Evolutionary conservation across 1,140 invertebrate genomes (phyloP), one percentile per base, ranked within the genome.

Genomic region (Trissolcus basalis): DNA sequence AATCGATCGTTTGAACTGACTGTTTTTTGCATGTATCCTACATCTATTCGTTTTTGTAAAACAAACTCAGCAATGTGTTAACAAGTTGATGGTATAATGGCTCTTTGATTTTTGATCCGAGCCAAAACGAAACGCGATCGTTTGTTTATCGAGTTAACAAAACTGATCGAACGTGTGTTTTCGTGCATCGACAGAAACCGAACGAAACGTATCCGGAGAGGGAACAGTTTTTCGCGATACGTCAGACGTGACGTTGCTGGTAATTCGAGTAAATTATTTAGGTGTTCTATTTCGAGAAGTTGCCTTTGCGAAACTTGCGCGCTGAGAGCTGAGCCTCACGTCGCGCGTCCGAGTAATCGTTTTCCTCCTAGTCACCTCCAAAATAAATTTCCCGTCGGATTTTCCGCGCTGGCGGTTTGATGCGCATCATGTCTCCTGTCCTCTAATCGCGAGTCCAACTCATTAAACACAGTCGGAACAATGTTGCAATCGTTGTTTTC

Each of bases 241-340:
- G 79, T 50, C 76, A 80, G 79, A 69, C 82, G 77, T 78, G 78
- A 70, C 77, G 83, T 71, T 70, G 77, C 78, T 83, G 82, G 87
- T 87, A 89, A 88, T 88, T 78, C 81, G 87, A 88, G 86, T 85
- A 88, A 88, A 88, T 88, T 88, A 88, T 89, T 89, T 89, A 83
- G 87, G 85, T 84, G 86, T 87, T 87, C 87, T 88, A 88, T 89
- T 88, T 88, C 82, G 83, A 88, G 87, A 88, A 88, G 86, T 87
- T 87, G 86, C 86, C 85, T 88, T 89, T 88, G 85, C 87, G 86
- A 88, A 89, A 88, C 82, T 80, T 74, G 68, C 81, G 71, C 81
- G 82, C 77, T 82, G 81, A n/a, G 81, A 27, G 80, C 81, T 80
- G 81, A 81, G 79, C 51, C 81, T 67, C 78, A 83, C 75, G 74